Evolutionary conservation across 1,140 invertebrate species (phyloP), one percentile per base, ranked within the genome.

Genomic region (Hylyphantes graminicola): DNA sequence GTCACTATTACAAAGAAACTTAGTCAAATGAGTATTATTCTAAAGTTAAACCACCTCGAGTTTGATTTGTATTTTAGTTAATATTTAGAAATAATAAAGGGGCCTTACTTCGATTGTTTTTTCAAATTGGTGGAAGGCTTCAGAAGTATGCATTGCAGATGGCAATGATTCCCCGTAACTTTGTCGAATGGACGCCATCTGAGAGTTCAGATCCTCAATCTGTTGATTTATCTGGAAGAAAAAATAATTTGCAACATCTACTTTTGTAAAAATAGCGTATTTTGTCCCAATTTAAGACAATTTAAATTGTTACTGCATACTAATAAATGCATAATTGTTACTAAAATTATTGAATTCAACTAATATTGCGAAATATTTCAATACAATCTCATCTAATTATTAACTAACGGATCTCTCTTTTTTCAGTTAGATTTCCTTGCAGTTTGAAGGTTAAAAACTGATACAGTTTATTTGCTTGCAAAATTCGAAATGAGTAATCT

Each of bases 101-200:
- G 2, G 35, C 53, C 67, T 91, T 90, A 95, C 94, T 90, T 93
- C 91, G 86, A 96, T 93, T 68, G 94, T 95, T 90, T 93, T 93
- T 90, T 96, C 94, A 89, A 96, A 96, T 86, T 95, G 93, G 68
- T 91, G 91, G 88, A 95, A 96, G 63, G 93, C 93, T 75, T 92
- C 90, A 11, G 94, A 93, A 75, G 93, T 93, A 65, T 93, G 92
- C 88, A 92, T 93, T 2, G 94, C 94, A 55, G 93, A 91, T 11
- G 92, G 90, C 80, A 94, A 89, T 87, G 93, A 94, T 87, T 95
- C 94, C 15, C 94, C 93, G 89, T 93, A 94, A 89, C 93, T 92
- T 72, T 92, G 92, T 88, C 92, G 91, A 87, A 94, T 91, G 59
- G 92, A 91, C 79, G 89, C 88, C 85, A 95, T 90, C 87, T 95